Evolutionary conservation across 2,888 invertebrate species (phyloP).

Genomic region (Anticlea derivata): DNA sequence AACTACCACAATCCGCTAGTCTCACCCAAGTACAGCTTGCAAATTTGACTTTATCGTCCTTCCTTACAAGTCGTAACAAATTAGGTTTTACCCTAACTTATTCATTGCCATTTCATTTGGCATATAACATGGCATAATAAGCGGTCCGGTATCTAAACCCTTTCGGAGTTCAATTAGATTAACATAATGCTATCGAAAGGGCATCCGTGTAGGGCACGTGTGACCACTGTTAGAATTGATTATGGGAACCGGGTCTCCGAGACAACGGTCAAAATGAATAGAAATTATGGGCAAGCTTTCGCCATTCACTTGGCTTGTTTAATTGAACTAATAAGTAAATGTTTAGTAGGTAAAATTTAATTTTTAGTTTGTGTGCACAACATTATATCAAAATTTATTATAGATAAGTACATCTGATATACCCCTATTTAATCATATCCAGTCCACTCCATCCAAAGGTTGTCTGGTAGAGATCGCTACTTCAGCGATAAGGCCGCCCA

Average conservation of each 20-base stretch:
- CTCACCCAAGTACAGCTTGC: not conserved
- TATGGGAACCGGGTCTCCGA: slow-evolving; percentile 21
- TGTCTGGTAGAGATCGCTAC: no score
- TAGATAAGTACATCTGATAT: no score
- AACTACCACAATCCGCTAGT: not conserved
- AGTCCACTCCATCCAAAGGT: no score
- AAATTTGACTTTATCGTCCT: not conserved
- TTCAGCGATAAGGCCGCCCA: no score
- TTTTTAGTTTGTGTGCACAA: no score
- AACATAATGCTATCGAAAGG: slow-evolving; percentile 34
- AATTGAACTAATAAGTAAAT: slow-evolving; percentile 12
- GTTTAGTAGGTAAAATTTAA: no score
- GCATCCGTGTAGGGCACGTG: slow-evolving; percentile 23
- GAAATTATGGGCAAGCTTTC: slow-evolving; percentile 5
- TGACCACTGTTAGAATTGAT: slow-evolving; percentile 19
- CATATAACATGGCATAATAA: slow-evolving; percentile 23
- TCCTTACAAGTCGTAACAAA: slow-evolving; percentile 27
- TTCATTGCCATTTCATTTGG: slow-evolving; percentile 34
- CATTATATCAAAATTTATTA: no score
- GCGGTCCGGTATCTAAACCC: slow-evolving; percentile 22
- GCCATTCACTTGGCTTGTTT: not conserved
- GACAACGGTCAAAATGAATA: slow-evolving; percentile 13
- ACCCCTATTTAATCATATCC: no score
- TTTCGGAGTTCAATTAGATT: slow-evolving; percentile 32
- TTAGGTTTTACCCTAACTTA: slow-evolving; percentile 36